Evolutionary conservation across 2,113 vertebrate species (phyloP).

Genomic region (Actenoides lindsayi): DNA sequence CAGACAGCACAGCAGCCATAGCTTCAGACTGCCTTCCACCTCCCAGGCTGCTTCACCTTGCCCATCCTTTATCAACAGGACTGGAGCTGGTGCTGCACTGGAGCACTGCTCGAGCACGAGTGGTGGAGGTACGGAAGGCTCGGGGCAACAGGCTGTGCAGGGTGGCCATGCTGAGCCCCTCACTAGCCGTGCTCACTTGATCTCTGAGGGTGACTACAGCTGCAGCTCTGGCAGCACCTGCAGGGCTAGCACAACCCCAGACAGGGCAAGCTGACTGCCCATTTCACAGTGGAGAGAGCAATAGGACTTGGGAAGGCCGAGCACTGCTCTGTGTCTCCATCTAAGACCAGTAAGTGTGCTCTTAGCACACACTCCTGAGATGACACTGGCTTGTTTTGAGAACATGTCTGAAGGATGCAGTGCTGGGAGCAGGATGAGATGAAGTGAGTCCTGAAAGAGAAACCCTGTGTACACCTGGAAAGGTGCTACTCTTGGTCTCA

Average conservation of each 20-base stretch:
- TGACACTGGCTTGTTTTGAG: not conserved
- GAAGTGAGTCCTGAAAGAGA: not conserved
- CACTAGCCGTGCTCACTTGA: not conserved
- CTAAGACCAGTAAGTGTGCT: not conserved
- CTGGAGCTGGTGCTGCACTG: fast-evolving
- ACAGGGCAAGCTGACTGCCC: not conserved
- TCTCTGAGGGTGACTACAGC: not conserved
- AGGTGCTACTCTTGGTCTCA: not conserved
- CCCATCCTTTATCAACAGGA: not conserved
- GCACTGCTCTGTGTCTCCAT: not conserved
- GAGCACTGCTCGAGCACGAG: not conserved
- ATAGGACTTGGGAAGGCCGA: not conserved
- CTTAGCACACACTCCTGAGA: not conserved
- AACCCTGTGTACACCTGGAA: not conserved
- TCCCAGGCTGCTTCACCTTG: not conserved
- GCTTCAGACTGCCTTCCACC: not conserved
- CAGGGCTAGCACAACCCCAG: not conserved
- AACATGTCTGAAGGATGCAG: not conserved
- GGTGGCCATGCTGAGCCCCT: not conserved
- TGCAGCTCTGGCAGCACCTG: not conserved
- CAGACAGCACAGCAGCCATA: not conserved
- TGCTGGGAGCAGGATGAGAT: not conserved
- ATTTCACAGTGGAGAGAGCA: not conserved
- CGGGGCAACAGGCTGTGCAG: not conserved
- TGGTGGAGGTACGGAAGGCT: not conserved